Percentiles rank a stretch among this genome's conserved stretches.
phyloP scores from a whole-genome alignment of 2,888 invertebrate genomes.

The Lobophora halterata region DNA sequence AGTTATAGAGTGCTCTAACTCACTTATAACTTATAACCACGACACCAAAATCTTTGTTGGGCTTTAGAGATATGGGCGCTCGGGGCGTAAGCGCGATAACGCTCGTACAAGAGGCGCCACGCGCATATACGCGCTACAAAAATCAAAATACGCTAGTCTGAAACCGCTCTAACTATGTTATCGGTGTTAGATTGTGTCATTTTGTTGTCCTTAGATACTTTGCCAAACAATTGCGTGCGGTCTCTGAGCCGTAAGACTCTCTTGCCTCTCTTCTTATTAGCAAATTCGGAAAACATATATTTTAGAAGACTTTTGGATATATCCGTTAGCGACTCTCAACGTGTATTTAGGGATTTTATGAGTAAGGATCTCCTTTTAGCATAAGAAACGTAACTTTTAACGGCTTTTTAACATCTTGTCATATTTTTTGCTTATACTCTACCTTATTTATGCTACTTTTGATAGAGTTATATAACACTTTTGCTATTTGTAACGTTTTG shows the following conservation, averaged over 20 bases:
- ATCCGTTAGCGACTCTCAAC: conserved; percentile 64
- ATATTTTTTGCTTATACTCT: conserved; percentile 55
- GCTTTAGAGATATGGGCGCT: too few species aligned
- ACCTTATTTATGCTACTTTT: conserved; percentile 56
- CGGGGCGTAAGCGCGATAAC: too few species aligned
- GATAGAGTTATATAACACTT: conserved; percentile 48
- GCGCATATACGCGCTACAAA: too few species aligned
- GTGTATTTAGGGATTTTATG: conserved; percentile 44
- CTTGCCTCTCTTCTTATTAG: conserved; percentile 47
- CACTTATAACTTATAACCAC: too few species aligned
- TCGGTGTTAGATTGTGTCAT: conserved; percentile 30
- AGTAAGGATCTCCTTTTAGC: conserved; percentile 50
- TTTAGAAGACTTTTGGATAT: conserved; percentile 73
- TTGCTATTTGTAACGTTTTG: conserved; percentile 43
- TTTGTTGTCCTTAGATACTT: conserved; percentile 33
- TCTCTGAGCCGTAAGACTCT: conserved; percentile 36
- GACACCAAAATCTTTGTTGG: too few species aligned
- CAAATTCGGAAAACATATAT: conserved; percentile 60
- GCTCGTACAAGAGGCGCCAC: too few species aligned
- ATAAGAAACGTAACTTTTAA: conserved; percentile 46
- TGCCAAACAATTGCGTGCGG: conserved; percentile 55
- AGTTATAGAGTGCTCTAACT: too few species aligned
- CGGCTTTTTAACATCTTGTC: conserved; percentile 53
- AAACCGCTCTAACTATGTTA: too few species aligned
- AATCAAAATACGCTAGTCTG: too few species aligned